Base-by-base conservation (phyloP, 2,113 vertebrate genomes). In the Etheostoma spectabile region DNA sequence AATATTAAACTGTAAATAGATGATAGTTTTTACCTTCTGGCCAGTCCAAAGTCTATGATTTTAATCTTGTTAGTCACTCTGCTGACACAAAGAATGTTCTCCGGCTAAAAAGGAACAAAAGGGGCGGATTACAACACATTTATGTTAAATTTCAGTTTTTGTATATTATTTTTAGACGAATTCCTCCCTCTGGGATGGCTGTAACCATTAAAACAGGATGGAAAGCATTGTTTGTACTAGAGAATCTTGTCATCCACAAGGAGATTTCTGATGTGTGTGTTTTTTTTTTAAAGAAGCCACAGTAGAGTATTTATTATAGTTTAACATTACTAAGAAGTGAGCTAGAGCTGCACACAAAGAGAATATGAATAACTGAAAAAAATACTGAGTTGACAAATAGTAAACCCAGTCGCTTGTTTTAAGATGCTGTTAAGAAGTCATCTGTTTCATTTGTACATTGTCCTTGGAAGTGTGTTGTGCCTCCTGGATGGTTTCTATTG, bases 31-130 rank as follows among this genome's bases (percentile, higher is more conserved):
- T 95, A 99, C 98, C 98, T 99, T 91, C 98, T 97, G 83, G 98
- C 98, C 86, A 99, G 94, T 87, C 98, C 98, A 93, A 99, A 99
- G 95, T 99, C 98, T 82, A 99, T 99, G 82, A 99, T 99, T 93
- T 99, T 99, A 89, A 99, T 97, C 95, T 99, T 97, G 90, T 98
- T 97, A 78, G 97, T 96, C 30, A 94, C 92, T 94, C 97, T 95
- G 92, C 96, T 99, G 89, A 99, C 96, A 73, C 98, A 99, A 69
- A 99, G 94, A 93, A 99, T 99, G 91, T 99, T 99, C 92, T 99
- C 98, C 67, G 98, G 98, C 98, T 99, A 95, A 88, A 87, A 77
- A 38, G 21, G 19, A 76, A 62, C 1, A 79, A 46, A 71, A 56
- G 15, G 51, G 10, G 71, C 3, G 35, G 1, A 0, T 59, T 67